A percentile compares a stretch with the other conserved stretches of the same genome.
Conservation (phyloP, 1,140 invertebrate species). For the Elysia chlorotica region DNA sequence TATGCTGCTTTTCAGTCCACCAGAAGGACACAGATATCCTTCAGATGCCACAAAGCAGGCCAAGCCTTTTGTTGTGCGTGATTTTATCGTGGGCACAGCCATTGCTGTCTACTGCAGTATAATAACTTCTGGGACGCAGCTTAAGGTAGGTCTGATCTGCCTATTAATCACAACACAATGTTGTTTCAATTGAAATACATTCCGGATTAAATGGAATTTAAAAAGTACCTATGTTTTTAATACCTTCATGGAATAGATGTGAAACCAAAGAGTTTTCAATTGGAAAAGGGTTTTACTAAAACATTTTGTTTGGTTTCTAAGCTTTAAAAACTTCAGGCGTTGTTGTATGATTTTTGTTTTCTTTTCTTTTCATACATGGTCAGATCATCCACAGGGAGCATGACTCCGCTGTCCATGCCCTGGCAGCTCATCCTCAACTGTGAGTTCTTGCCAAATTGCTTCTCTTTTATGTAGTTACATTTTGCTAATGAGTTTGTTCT, state of each 20-base stretch:
- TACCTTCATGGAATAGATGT: too few relatives aligned
- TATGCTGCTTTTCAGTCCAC: constrained; percentile 34
- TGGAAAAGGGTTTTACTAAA: too few relatives aligned
- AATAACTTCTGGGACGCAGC: constrained; percentile 55
- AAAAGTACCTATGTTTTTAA: too few relatives aligned
- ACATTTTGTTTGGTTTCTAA: too few relatives aligned
- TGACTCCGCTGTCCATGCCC: constrained; percentile 55
- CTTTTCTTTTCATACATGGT: constrained; percentile 17
- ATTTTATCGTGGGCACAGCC: constrained; percentile 59
- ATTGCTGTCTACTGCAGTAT: constrained; percentile 57
- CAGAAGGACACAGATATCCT: constrained; percentile 52
- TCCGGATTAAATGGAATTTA: not conserved
- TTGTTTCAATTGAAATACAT: not conserved
- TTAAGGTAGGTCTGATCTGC: constrained; percentile 40
- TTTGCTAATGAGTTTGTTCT: too few relatives aligned
- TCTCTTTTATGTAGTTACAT: too few relatives aligned
- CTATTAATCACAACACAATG: not conserved
- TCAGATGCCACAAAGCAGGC: constrained; percentile 57
- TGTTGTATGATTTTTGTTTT: constrained; percentile 2
- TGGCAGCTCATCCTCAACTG: constrained; percentile 57
- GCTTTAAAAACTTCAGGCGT: too few relatives aligned
- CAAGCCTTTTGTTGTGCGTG: constrained; percentile 53
- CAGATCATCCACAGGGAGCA: constrained; percentile 59
- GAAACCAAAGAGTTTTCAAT: too few relatives aligned
- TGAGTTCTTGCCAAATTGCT: too few relatives aligned